A percentile compares a stretch with the other conserved stretches of the same genome.
phyloP scores from a whole-genome alignment of 2,888 invertebrate species.

The Parasteatoda lunata region DNA sequence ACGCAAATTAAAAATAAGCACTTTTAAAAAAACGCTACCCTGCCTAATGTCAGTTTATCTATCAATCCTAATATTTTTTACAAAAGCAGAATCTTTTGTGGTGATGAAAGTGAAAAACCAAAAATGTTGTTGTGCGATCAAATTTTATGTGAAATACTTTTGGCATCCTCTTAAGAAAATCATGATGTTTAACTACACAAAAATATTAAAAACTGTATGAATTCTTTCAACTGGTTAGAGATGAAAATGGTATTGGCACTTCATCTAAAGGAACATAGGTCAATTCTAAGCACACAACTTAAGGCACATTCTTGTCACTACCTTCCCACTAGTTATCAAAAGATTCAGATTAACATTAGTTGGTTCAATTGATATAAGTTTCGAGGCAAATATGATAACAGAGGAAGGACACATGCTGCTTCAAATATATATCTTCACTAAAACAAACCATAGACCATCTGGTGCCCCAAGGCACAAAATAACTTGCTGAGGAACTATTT shows the following conservation, averaged over 20 bases:
- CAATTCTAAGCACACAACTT: slow-evolving; percentile 26
- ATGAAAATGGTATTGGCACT: slow-evolving; percentile 51
- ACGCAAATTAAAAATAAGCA: too few species aligned
- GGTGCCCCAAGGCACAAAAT: slow-evolving; percentile 53
- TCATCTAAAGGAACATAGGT: slow-evolving; percentile 52
- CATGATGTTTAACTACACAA: too few species aligned
- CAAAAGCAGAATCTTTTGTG: too few species aligned
- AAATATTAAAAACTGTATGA: too few species aligned
- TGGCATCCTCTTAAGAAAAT: too few species aligned
- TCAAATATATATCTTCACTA: slow-evolving; percentile 24
- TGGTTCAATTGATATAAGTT: background rate
- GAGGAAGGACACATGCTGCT: slow-evolving; percentile 28
- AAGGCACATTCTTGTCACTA: slow-evolving; percentile 8
- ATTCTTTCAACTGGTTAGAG: background rate
- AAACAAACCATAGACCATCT: slow-evolving; percentile 47
- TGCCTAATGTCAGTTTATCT: too few species aligned
- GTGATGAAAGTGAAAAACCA: too few species aligned
- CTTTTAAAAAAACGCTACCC: too few species aligned
- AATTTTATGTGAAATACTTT: too few species aligned
- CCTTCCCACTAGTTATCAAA: slow-evolving; percentile 36
- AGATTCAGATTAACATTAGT: background rate
- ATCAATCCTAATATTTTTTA: too few species aligned
- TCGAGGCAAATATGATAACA: background rate
- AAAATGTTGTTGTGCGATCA: too few species aligned
- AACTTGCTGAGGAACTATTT: slow-evolving; percentile 50